Evolutionary conservation across 1,140 invertebrate genomes (phyloP).

Genomic region (Dinoponera quadriceps): DNA sequence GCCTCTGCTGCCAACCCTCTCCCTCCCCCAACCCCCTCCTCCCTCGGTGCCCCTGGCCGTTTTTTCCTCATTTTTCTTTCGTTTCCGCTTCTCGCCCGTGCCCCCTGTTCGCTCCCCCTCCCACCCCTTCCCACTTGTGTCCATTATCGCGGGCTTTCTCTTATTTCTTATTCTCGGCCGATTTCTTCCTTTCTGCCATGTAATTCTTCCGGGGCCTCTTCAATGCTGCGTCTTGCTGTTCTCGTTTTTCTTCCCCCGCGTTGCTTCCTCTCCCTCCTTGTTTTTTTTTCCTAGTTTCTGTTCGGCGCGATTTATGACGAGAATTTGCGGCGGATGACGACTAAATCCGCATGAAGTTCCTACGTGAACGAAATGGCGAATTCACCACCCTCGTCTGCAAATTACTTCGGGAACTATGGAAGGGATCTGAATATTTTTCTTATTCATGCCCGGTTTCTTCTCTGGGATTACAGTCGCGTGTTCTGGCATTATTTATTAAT

Average conservation of each 20-base stretch:
- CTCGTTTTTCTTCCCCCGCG: background rate
- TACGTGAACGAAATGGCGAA: conserved; percentile 40
- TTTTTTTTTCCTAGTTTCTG: background rate
- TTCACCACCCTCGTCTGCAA: conserved; percentile 21
- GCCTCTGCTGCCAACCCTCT: background rate
- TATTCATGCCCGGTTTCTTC: conserved; percentile 17
- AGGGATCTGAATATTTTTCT: conserved; percentile 31
- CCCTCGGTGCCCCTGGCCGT: background rate
- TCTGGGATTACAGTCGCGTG: conserved; percentile 24
- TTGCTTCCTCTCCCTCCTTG: background rate
- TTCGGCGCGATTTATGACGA: conserved; percentile 11
- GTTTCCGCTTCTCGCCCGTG: background rate
- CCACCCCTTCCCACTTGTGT: too few relatives aligned
- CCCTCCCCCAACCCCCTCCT: background rate
- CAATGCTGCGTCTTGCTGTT: background rate
- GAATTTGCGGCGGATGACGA: conserved; percentile 24
- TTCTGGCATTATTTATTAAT: conserved; percentile 16
- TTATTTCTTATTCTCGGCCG: conserved; percentile 6
- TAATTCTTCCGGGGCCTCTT: conserved; percentile 18
- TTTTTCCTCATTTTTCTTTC: background rate
- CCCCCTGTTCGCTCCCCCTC: background rate
- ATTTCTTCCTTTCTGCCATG: conserved; percentile 21
- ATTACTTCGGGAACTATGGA: conserved; percentile 33
- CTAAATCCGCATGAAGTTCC: conserved; percentile 51
- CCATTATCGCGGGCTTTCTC: background rate